Base-by-base conservation (phyloP, 2,888 invertebrate genomes). In the Helicoverpa assulta region DNA sequence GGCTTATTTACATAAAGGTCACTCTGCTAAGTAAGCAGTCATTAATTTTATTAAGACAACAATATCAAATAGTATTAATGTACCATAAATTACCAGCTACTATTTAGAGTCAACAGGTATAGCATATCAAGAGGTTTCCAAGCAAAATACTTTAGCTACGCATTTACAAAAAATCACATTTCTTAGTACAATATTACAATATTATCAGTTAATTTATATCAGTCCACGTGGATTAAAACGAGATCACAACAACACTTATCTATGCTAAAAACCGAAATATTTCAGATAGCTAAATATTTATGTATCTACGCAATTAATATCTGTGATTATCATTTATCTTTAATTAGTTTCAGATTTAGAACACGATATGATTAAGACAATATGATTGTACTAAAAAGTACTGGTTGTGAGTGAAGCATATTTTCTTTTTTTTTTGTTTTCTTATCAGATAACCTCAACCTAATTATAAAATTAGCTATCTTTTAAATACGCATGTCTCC, bases 241-340 rank as follows among this genome's bases (percentile, higher is more conserved):
- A 47, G 16, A 16, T n/a, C 16, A 47, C n/a, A 47, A 47, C 47
- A 47, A 47, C n/a, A n/a, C 12, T 47, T n/a, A 47, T 47, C 47
- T 47, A 47, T 47, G 47, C 47, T 47, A 47, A 47, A 47, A 47
- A 47, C 47, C 47, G n/a, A 47, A 47, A n/a, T 47, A 40, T 40
- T 40, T 40, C 40, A 14, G 47, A 47, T 47, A 47, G n/a, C 6
- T n/a, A 47, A 47, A 47, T 47, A 16, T n/a, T 16, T 47, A 47
- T n/a, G 37, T 40, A 12, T 40, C 2, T 14, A 40, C 40, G 40
- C 12, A 40, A 40, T 4, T 1, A 47, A 47, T 1, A 16, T 7
- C 1, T 12, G 14, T 14, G 40, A 47, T 47, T 47, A 47, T 6
- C 1, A n/a, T 47, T 16, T 47, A 47, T 37, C 40, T 40, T 40